Percentiles rank a stretch among this genome's conserved stretches.
Evolutionary conservation across 2,888 invertebrate genomes (phyloP).

Genomic region (Philereme vetulata): DNA sequence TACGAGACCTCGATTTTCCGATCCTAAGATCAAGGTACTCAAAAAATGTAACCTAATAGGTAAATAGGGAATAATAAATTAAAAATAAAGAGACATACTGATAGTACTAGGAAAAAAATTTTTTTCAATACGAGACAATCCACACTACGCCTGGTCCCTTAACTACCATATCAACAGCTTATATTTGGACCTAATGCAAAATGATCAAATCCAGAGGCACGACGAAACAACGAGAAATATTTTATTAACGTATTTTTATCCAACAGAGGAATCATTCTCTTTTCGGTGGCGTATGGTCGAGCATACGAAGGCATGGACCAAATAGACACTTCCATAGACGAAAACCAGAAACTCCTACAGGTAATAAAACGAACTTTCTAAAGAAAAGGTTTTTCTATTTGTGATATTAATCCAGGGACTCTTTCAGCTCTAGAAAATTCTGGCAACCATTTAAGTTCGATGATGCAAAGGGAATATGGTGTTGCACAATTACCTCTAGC

Average conservation of each 20-base stretch:
- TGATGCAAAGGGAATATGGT: constrained; percentile 81
- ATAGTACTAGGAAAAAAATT: too few relatives aligned
- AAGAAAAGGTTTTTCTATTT: not conserved
- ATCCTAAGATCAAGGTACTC: too few relatives aligned
- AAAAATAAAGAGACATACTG: too few relatives aligned
- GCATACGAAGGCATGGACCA: constrained; percentile 90
- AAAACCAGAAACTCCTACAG: constrained; percentile 65
- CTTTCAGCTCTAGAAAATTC: constrained; percentile 59
- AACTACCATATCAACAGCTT: too few relatives aligned
- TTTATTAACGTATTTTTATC: constrained; percentile 1
- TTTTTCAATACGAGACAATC: too few relatives aligned
- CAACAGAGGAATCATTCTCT: constrained; percentile 96
- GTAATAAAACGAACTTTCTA: constrained; percentile 38
- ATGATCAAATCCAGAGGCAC: too few relatives aligned
- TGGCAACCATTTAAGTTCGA: constrained; percentile 78
- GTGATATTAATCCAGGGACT: not conserved
- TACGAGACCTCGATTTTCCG: too few relatives aligned
- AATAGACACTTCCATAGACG: constrained; percentile 69
- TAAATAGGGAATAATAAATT: too few relatives aligned
- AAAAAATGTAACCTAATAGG: too few relatives aligned
- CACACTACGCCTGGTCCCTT: too few relatives aligned
- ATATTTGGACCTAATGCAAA: too few relatives aligned
- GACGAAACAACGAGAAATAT: not conserved
- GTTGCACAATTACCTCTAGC: constrained; percentile 65
- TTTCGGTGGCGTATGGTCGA: constrained; percentile 98